Evolutionary conservation across 2,888 invertebrate genomes (phyloP).

Genomic region (Drosophila nigricruria): DNA sequence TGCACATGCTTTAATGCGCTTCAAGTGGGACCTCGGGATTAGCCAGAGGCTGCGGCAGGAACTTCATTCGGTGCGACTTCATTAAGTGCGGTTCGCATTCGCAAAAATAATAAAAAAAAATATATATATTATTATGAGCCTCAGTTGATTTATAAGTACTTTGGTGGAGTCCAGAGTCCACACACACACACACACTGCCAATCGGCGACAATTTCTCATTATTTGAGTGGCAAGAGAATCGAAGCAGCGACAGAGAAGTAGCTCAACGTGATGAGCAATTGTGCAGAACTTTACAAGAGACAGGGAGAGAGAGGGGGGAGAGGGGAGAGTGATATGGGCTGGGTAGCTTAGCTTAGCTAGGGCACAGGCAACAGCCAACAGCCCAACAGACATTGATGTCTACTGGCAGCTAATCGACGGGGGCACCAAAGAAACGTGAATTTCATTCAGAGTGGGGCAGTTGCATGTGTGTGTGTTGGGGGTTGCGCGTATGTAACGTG

Average conservation of each 20-base stretch:
- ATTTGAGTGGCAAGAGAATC: conserved; percentile 30
- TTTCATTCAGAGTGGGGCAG: conserved; percentile 2
- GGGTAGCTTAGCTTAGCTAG: conserved; percentile 3
- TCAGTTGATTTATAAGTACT: conserved; percentile 67
- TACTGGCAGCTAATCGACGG: conserved; percentile 73
- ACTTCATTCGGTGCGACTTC: conserved; percentile 39
- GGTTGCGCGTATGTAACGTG: conserved; percentile 9
- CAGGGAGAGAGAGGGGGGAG: background rate
- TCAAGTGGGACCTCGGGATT: conserved; percentile 30
- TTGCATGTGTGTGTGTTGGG: background rate
- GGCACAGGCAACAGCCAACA: conserved; percentile 17
- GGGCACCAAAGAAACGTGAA: conserved; percentile 45
- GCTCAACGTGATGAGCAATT: conserved; percentile 70
- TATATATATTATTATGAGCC: conserved; percentile 47
- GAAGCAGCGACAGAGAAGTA: conserved; percentile 21
- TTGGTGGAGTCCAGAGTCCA: background rate
- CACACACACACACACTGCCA: background rate
- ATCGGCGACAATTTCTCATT: conserved; percentile 71
- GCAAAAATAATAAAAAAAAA: conserved; percentile 25
- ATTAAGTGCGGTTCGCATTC: conserved; percentile 53
- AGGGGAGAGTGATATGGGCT: background rate
- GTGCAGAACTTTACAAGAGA: conserved; percentile 54
- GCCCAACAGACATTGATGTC: conserved; percentile 67
- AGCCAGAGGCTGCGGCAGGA: conserved; percentile 25
- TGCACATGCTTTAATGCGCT: conserved; percentile 45